phyloP scores from a whole-genome alignment of 2,888 invertebrate species.

The Drosophila paranaensis region DNA sequence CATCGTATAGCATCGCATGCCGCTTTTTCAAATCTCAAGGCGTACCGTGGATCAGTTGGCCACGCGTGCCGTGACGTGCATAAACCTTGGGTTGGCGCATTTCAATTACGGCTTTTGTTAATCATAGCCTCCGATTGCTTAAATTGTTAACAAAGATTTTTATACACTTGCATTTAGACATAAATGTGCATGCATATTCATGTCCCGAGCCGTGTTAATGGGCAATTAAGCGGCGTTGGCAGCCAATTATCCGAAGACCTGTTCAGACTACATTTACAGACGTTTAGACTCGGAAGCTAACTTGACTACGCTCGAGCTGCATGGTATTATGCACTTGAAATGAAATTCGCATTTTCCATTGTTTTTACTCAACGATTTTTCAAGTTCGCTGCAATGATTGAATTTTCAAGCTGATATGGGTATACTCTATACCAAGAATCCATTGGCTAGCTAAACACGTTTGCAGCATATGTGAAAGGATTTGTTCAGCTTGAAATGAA shows the following conservation, averaged over 20 bases:
- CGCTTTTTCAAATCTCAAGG: conserved; percentile 48
- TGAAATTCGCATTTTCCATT: conserved; percentile 6
- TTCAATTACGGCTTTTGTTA: conserved; percentile 68
- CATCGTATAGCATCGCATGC: conserved; percentile 44
- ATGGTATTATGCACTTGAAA: conserved; percentile 2
- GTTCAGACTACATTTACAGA: neutral
- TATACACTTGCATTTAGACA: conserved; percentile 3
- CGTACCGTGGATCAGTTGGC: conserved; percentile 55
- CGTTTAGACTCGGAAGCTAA: conserved; percentile 28
- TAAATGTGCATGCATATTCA: conserved; percentile 11
- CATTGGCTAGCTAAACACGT: too few relatives aligned
- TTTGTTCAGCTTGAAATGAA: too few relatives aligned
- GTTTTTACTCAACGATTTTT: conserved; percentile 14
- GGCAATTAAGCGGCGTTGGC: conserved; percentile 63
- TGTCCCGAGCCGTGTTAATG: conserved; percentile 66
- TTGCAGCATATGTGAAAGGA: too few relatives aligned
- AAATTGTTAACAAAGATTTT: conserved; percentile 71
- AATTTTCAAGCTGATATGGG: neutral
- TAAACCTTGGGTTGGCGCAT: conserved; percentile 65
- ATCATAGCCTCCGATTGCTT: conserved; percentile 66
- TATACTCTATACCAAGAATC: conserved; percentile 2
- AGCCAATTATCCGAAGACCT: conserved; percentile 60
- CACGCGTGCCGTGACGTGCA: conserved; percentile 64
- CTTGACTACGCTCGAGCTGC: conserved; percentile 1
- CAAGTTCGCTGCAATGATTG: conserved; percentile 16